Percentiles rank a stretch among this genome's conserved stretches.
phyloP scores from a whole-genome alignment of 1,140 invertebrate genomes.

The Panulirus ornatus region DNA sequence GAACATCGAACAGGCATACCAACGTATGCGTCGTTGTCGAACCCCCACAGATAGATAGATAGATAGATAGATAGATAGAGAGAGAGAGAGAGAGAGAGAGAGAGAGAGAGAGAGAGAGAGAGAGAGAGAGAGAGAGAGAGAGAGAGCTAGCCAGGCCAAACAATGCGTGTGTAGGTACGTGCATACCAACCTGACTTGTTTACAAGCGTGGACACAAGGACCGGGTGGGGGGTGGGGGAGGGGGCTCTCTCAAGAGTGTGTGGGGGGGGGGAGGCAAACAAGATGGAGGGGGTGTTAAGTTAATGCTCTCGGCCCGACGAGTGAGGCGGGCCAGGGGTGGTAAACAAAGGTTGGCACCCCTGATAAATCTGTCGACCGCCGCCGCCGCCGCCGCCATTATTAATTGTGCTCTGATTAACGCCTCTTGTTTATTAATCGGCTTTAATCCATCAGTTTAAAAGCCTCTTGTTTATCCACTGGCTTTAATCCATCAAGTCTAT shows the following conservation, averaged over 20 bases:
- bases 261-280: neutral
- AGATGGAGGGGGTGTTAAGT: neutral
- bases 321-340: conserved; percentile 17
- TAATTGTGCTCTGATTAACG: conserved; percentile 6
- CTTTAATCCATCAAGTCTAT: neutral
- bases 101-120: neutral
- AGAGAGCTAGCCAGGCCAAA: no score
- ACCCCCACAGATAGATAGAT: neutral
- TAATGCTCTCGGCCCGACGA: conserved; percentile 29
- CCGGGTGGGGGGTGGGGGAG: neutral
- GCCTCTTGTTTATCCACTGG: neutral
- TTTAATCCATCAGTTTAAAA: conserved; percentile 4
- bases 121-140: neutral
- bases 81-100: neutral
- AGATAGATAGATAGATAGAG: neutral
- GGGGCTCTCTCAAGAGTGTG: neutral
- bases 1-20: neutral
- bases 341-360: conserved; percentile 32
- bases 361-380: conserved; percentile 1
- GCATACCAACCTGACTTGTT: conserved; percentile 34
- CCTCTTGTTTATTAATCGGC: conserved; percentile 21
- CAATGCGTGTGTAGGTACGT: neutral
- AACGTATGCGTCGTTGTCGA: neutral
- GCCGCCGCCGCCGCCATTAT: neutral
- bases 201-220: conserved; percentile 21